Evolutionary conservation across 1,140 invertebrate species (phyloP), one percentile per base, ranked within the genome.

Genomic region (Lepidurus arcticus): DNA sequence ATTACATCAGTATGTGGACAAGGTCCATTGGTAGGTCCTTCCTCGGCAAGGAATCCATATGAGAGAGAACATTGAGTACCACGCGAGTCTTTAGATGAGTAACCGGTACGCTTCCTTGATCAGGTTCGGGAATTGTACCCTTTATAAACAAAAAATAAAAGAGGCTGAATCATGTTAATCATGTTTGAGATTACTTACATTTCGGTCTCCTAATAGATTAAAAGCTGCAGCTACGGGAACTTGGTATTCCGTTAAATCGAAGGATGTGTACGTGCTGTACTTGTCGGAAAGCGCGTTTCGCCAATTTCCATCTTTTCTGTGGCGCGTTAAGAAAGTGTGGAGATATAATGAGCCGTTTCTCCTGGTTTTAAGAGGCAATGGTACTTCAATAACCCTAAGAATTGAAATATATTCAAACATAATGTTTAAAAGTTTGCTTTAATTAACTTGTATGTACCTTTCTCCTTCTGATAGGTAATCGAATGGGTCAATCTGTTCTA

Each of bases 271-370:
- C 1, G 88, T 85, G 42, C 85, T 83, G 7, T 86, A 84, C 16
- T 88, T 84, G 79, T 90, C 87, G 79, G 88, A 84, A 1, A 88
- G 83, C 80, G 81, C 76, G 81, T 82, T 75, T 81, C 80, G 80
- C 76, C 80, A 81, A n/a, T 77, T 78, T 76, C 88, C 85, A 65
- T 86, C 86, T 8, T 87, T 84, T 0, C 84, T 83, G 45, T 83
- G 84, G 80, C 88, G 86, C 78, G 82, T 84, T 73, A 92, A 80
- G 26, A 90, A 88, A 24, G 90, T 85, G 83, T 92, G 91, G 80
- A 94, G 85, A 82, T 88, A 93, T 42, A 94, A 82, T 8, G 91
- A 90, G 26, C 93, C 93, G 88, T 94, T 95, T 73, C 90, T 88
- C 10, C 90, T 86, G 1, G 92, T 93, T 83, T 88, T 90, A 1